Evolutionary conservation across 2,113 vertebrate genomes (phyloP).

Genomic region (Dasypus novemcinctus): DNA sequence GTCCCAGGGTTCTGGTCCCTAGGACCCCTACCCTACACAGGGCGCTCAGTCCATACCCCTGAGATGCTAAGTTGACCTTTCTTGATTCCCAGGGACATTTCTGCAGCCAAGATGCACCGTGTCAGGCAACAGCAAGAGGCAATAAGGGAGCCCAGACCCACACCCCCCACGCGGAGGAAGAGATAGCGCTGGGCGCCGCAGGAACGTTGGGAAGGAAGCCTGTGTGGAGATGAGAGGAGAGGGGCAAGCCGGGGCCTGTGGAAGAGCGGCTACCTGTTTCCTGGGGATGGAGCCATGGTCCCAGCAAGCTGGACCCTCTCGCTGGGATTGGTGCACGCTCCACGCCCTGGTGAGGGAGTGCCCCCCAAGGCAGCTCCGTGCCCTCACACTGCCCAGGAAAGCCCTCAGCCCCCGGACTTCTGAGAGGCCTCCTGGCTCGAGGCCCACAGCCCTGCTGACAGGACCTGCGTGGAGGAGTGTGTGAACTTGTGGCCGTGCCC

Average conservation of each 20-base stretch:
- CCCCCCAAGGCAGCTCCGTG: background rate
- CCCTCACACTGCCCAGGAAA: background rate
- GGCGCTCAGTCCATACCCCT: background rate
- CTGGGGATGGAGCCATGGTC: background rate
- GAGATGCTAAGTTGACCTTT: slow-evolving; percentile 13
- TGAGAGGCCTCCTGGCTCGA: background rate
- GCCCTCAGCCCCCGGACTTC: background rate
- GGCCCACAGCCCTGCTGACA: background rate
- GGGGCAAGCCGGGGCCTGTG: background rate
- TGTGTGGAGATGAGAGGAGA: background rate
- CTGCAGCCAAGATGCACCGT: slow-evolving; percentile 21
- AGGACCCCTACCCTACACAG: background rate
- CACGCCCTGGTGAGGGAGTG: background rate
- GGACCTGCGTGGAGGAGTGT: background rate
- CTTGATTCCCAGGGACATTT: slow-evolving; percentile 56
- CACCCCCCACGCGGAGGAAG: slow-evolving; percentile 33
- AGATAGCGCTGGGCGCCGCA: slow-evolving; percentile 3
- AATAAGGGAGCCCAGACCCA: background rate
- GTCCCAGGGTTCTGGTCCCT: background rate
- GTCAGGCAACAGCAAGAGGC: background rate
- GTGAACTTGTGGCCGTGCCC: background rate
- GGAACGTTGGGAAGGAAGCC: slow-evolving; percentile 14
- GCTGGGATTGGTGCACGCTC: background rate
- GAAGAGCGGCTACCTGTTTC: background rate
- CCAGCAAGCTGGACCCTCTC: background rate